Evolutionary conservation across 2,113 vertebrate genomes (phyloP).

Genomic region (Thalassarche chlororhynchos): DNA sequence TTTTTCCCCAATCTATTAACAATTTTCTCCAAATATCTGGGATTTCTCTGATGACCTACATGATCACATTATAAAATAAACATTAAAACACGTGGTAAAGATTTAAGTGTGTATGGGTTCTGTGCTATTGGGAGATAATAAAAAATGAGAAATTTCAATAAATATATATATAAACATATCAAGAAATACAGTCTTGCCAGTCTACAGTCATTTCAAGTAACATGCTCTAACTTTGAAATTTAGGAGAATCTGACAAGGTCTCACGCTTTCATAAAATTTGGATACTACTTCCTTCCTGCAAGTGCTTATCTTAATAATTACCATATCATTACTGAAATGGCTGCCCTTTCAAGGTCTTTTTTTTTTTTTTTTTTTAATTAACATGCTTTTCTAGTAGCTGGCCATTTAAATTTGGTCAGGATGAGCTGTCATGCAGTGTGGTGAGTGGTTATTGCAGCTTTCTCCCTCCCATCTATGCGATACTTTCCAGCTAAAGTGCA

Average conservation of each 20-base stretch:
- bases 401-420: not conserved
- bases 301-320: slow-evolving; percentile 27
- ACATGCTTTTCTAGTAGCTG: not conserved
- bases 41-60: not conserved
- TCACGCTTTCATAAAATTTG: slow-evolving; percentile 2
- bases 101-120: not conserved
- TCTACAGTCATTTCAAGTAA: not conserved
- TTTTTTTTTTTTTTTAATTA: not conserved
- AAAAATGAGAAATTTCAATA: not conserved
- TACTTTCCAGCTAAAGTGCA: not conserved
- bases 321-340: not conserved
- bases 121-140: not conserved
- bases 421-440: not conserved
- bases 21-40: not conserved
- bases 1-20: not conserved
- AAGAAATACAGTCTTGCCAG: not conserved
- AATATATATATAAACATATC: not conserved
- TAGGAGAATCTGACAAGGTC: not conserved
- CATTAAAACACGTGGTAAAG: not conserved
- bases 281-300: not conserved
- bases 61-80: not conserved
- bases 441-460: not conserved
- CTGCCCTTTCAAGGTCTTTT: not conserved
- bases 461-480: not conserved
- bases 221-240: not conserved